These are phyloP conservation scores for Penaeus vannamei DNA, from an alignment of 1,140 invertebrate species.

Conservation along the genomic window DNA sequence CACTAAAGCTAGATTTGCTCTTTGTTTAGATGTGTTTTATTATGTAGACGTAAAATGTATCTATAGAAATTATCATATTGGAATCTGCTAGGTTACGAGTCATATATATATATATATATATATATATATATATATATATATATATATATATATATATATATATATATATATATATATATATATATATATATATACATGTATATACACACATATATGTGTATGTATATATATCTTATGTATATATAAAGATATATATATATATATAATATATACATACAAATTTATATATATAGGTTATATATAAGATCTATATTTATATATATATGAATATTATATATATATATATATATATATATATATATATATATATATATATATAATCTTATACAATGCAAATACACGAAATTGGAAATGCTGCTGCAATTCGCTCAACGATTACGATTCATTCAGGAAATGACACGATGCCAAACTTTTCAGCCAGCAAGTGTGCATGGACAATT, in stretches of 20 bases:
- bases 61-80: too few species aligned
- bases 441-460: too few species aligned
- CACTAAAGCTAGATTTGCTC: too few species aligned
- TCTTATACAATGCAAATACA: not conserved
- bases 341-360: constrained; percentile 31
- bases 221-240: not conserved
- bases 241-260: constrained; percentile 23
- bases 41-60: too few species aligned
- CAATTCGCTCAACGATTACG: too few species aligned
- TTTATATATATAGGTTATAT: constrained; percentile 33
- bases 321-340: constrained; percentile 33
- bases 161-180: constrained; percentile 42
- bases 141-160: constrained; percentile 29
- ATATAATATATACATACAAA: constrained; percentile 26
- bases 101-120: constrained; percentile 17
- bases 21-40: too few species aligned
- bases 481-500: too few species aligned
- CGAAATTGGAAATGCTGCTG: too few species aligned
- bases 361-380: constrained; percentile 1
- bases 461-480: too few species aligned
- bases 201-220: not conserved
- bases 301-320: constrained; percentile 28
- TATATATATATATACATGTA: not conserved
- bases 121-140: constrained; percentile 20
- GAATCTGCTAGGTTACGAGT: not conserved